Evolutionary conservation across 1,140 invertebrate species (phyloP).

Genomic region (Drosophila biarmipes): DNA sequence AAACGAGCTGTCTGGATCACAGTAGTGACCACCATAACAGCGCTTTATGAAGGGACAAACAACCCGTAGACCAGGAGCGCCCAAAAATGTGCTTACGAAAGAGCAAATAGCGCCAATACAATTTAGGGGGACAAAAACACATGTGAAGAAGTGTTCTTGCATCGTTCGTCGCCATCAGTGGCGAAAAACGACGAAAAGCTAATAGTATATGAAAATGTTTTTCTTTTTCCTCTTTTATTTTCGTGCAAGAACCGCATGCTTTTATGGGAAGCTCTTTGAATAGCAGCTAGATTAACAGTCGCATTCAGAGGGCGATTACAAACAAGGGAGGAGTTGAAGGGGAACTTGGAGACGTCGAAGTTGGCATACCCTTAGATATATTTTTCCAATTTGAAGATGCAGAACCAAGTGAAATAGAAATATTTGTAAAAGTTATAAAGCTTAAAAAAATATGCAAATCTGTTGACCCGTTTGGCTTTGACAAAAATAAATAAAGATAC

Average conservation of each 20-base stretch:
- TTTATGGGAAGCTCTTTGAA: slow-evolving; percentile 9
- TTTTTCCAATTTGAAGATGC: too few relatives aligned
- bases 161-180: slow-evolving; percentile 3
- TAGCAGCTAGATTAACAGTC: slow-evolving; percentile 8
- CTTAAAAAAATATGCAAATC: background rate
- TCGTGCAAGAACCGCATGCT: slow-evolving; percentile 3
- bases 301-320: slow-evolving; percentile 1
- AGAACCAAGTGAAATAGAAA: background rate
- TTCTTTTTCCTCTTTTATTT: background rate
- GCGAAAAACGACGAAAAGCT: slow-evolving; percentile 7
- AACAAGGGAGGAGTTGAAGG: background rate
- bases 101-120: slow-evolving; percentile 1
- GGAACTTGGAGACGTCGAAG: background rate
- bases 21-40: background rate
- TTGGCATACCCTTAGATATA: background rate
- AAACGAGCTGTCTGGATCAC: background rate
- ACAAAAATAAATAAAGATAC: too few relatives aligned
- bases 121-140: slow-evolving; percentile 5
- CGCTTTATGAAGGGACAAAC: slow-evolving; percentile 1
- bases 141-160: slow-evolving; percentile 8
- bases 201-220: slow-evolving; percentile 7
- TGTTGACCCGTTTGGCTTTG: background rate
- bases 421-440: background rate
- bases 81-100: background rate
- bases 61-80: background rate